Evolutionary conservation across 2,888 invertebrate genomes (phyloP).

Genomic region (Plagiodera versicolora): DNA sequence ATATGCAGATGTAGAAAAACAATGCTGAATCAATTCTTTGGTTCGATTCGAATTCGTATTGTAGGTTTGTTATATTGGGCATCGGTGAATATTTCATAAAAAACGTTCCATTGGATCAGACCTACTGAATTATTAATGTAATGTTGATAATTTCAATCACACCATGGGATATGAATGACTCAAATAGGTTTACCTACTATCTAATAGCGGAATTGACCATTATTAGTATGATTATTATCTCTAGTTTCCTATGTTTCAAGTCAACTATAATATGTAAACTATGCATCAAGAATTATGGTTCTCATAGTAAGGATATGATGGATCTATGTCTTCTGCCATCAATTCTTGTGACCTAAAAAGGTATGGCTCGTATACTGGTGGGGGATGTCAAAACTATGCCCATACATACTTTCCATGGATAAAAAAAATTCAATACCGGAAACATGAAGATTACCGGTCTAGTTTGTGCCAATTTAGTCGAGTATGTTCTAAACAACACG

Average conservation of each 20-base stretch:
- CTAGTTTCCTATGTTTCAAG: no score
- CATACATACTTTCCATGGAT: neutral
- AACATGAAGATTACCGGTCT: constrained; percentile 7
- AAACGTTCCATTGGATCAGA: neutral
- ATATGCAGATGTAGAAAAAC: neutral
- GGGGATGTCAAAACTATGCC: neutral
- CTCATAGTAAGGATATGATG: neutral
- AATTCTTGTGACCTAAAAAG: neutral
- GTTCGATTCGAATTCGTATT: no score
- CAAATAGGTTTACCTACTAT: no score
- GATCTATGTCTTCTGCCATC: neutral
- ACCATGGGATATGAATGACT: no score
- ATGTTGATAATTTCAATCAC: no score
- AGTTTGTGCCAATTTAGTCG: constrained; percentile 10
- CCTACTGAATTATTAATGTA: neutral
- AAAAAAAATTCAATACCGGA: neutral
- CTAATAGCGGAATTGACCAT: no score
- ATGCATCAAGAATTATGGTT: no score
- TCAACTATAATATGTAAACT: no score
- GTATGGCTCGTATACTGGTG: neutral
- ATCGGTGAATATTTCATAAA: neutral
- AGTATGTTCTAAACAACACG: constrained; percentile 12
- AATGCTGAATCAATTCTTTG: neutral
- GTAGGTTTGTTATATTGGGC: neutral
- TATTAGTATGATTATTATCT: no score